phyloP scores from a whole-genome alignment of 2,888 invertebrate species.

The Drosophila histrio region DNA sequence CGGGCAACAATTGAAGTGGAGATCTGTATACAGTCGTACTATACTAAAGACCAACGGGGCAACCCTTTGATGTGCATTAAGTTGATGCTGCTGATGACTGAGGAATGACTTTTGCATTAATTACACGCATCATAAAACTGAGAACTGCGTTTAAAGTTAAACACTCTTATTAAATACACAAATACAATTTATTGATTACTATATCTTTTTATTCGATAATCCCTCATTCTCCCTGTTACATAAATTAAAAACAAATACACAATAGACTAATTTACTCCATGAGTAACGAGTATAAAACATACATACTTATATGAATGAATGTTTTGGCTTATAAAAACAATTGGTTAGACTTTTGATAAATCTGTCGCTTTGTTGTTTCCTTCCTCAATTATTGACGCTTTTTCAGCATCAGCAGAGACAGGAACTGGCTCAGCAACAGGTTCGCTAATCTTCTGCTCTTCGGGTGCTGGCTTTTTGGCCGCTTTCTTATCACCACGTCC shows the following conservation, averaged over 20 bases:
- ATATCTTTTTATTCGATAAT: no score
- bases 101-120: conserved; percentile 27
- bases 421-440: conserved; percentile 5
- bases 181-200: no score
- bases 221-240: no score
- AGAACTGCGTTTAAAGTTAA: neutral
- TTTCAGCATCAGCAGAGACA: neutral
- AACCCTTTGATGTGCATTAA: conserved; percentile 53
- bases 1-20: conserved; percentile 53
- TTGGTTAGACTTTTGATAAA: conserved; percentile 57
- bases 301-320: no score
- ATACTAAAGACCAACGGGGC: conserved; percentile 8
- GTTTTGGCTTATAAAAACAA: no score
- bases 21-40: conserved; percentile 33
- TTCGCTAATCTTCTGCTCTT: conserved; percentile 21
- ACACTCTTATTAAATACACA: neutral
- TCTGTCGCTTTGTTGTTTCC: conserved; percentile 32
- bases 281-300: no score
- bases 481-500: conserved; percentile 48
- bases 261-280: no score
- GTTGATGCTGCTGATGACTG: conserved; percentile 49
- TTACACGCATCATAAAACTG: neutral
- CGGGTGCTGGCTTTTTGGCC: conserved; percentile 50
- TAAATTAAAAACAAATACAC: no score
- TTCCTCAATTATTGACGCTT: conserved; percentile 30